phyloP scores from a whole-genome alignment of 2,888 invertebrate species.

The Synanthedon vespiformis region DNA sequence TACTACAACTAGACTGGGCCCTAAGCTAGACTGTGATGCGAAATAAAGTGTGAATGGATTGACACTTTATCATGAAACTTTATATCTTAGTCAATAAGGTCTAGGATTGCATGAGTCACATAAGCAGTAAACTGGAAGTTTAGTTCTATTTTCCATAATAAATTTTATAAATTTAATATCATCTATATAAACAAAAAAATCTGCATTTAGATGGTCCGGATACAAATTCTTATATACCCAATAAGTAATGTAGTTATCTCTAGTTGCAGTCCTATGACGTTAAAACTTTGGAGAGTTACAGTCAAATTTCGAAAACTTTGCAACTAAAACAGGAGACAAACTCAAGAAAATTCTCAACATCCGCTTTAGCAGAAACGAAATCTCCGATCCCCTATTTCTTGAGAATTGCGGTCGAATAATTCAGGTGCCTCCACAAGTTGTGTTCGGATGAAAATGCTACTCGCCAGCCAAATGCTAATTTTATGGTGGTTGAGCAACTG shows the following conservation, averaged over 20 bases:
- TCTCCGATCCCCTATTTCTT: conserved; percentile 32
- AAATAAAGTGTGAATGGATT: too few relatives aligned
- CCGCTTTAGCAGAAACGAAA: conserved; percentile 20
- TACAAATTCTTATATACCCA: too few relatives aligned
- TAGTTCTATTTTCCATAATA: too few relatives aligned
- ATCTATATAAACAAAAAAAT: too few relatives aligned
- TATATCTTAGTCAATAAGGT: too few relatives aligned
- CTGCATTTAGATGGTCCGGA: too few relatives aligned
- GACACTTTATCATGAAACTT: too few relatives aligned
- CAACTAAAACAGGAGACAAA: not conserved
- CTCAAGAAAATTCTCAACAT: conserved; percentile 14
- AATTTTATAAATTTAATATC: too few relatives aligned
- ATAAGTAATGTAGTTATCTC: conserved; percentile 1
- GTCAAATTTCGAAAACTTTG: conserved; percentile 3
- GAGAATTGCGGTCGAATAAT: conserved; percentile 58
- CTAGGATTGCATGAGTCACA: too few relatives aligned
- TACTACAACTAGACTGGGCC: too few relatives aligned
- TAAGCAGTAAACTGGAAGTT: too few relatives aligned
- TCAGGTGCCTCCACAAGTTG: conserved; percentile 51
- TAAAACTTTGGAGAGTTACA: not conserved
- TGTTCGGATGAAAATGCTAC: conserved; percentile 60
- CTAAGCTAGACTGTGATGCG: too few relatives aligned
- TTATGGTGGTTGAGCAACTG: conserved; percentile 70
- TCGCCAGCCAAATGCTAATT: conserved; percentile 68
- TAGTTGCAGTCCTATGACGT: not conserved